Conservation (phyloP, 2,113 vertebrate species). For the Sapayoa aenigma region DNA sequence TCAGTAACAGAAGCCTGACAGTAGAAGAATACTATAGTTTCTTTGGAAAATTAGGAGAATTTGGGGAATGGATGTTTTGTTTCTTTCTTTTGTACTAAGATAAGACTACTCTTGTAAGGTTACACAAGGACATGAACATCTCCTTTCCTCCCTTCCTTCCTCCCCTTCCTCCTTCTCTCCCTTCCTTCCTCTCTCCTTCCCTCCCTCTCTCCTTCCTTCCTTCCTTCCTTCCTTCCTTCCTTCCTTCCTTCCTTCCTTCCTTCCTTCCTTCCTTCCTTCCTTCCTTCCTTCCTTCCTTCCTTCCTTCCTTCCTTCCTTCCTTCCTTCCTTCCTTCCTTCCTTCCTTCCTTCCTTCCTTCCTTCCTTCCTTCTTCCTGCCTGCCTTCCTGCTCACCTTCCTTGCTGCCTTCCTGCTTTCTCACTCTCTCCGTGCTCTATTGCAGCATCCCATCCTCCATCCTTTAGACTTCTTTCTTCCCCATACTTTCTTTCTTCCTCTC, state of each 20-base stretch:
- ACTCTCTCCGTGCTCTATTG: no score
- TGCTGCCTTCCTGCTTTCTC: fast-evolving
- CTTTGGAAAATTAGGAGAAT: not conserved
- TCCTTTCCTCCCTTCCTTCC: not conserved
- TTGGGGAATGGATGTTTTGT: not conserved
- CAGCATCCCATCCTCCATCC: not conserved
- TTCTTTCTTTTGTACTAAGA: not conserved
- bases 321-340: fast-evolving
- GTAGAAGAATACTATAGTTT: not conserved
- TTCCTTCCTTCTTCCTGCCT: fast-evolving
- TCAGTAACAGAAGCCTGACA: not conserved
- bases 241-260: no score
- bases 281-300: no score
- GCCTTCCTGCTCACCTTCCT: fast-evolving
- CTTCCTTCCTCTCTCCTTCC: not conserved
- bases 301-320: not conserved
- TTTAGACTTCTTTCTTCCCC: not conserved
- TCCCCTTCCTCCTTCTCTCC: not conserved
- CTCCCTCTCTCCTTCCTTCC: no score
- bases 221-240: not conserved
- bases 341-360: fast-evolving
- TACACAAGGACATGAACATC: not conserved
- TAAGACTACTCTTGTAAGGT: not conserved
- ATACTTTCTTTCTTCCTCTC: fast-evolving
- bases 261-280: not conserved